Percentiles rank a stretch among this genome's conserved stretches.
Evolutionary conservation across 2,888 invertebrate genomes (phyloP).

Genomic region (Cephus nigrinus): DNA sequence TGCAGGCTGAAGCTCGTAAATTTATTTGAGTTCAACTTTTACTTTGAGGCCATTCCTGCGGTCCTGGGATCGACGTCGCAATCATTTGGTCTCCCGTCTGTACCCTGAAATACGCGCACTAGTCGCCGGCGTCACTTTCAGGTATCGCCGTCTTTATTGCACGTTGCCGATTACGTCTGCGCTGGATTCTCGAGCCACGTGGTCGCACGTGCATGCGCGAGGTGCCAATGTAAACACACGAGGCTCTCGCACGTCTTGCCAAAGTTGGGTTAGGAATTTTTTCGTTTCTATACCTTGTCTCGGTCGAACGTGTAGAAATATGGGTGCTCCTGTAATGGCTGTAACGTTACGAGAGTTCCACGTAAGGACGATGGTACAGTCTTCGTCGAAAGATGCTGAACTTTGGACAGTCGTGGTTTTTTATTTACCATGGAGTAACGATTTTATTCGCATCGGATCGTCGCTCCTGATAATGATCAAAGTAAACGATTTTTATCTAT

Average conservation of each 20-base stretch:
- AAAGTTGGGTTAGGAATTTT: neutral
- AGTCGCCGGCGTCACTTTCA: neutral
- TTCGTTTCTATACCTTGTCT: neutral
- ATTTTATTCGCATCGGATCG: neutral
- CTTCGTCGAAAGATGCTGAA: neutral
- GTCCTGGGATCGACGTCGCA: neutral
- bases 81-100: neutral
- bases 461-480: neutral
- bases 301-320: neutral
- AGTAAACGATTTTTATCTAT: neutral
- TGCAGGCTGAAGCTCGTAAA: neutral
- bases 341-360: neutral
- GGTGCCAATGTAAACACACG: constrained; percentile 31
- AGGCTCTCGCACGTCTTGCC: neutral
- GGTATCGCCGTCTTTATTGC: neutral
- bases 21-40: neutral
- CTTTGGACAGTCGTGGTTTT: neutral
- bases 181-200: constrained; percentile 28
- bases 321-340: neutral
- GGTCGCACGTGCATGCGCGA: constrained; percentile 28
- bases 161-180: neutral
- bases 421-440: neutral
- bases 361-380: neutral
- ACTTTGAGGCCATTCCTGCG: neutral
- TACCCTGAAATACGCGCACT: neutral